Base-by-base conservation (phyloP, 2,888 invertebrate species). In the Tanypteryx hageni region DNA sequence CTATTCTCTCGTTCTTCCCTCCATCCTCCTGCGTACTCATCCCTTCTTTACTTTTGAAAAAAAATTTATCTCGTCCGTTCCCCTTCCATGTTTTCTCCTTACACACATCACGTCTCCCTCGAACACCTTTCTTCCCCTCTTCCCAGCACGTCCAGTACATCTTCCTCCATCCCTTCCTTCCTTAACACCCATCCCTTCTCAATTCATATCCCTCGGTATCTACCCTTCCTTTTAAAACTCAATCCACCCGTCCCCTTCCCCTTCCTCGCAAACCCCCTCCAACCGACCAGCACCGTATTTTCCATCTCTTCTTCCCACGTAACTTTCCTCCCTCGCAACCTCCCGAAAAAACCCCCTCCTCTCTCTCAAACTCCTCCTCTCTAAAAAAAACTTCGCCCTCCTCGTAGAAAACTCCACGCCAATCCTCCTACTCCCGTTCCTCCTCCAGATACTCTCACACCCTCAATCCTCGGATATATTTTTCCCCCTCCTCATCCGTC, bases 141-240 rank as follows among this genome's bases (percentile, higher is more conserved):
- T 22, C 76, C 76, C 76, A 27, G 10, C 76, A 22, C 27, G 22
- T 13, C 76, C 22, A 27, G 76, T 76, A 27, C 76, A 76, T 76
- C 76, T 27, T 76, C 76, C 76, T 76, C 76, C 44, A 44, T 76
- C 76, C 76, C 22, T 27, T 13, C 76, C 76, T 11, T 1, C 27
- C 14, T 76, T 76, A 27, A 76, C 76, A 76, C 76, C 76, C 76
- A 18, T 76, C 27, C 27, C 22, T 76, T 11, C 76, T 8, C 22
- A 7, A n/a, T 8, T 44, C 44, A 44, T 44, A 44, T 44, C 44
- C 44, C 44, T 64, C 18, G 7, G 10, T 68, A 68, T 22, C 68
- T 68, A 22, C 68, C 64, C 76, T 76, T 76, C 76, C 76, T 76
- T 76, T 76, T 76, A 76, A 76, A 76, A 76, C 76, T 76, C 76